Conservation (phyloP, 2,888 invertebrate species). For the Philereme vetulata region DNA sequence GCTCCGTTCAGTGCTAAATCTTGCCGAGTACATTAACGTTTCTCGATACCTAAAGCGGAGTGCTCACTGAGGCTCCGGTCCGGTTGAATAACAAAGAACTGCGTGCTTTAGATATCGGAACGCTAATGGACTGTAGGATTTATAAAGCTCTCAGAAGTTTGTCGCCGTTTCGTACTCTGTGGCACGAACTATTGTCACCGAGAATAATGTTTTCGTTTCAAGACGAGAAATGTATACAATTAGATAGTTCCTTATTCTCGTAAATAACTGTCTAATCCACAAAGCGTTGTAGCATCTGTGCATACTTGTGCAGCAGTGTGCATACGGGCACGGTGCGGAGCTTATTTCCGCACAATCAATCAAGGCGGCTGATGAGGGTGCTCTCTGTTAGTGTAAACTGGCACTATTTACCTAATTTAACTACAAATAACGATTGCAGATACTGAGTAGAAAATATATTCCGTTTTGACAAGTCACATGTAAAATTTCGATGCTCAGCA, state of each 20-base stretch:
- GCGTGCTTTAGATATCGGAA: conserved; percentile 73
- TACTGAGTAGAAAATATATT: conserved; percentile 47
- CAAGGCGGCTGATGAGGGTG: conserved; percentile 70
- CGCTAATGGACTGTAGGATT: conserved; percentile 74
- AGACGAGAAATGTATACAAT: conserved; percentile 17
- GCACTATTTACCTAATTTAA: conserved; percentile 58
- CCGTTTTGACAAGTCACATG: conserved; percentile 54
- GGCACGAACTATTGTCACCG: conserved; percentile 18
- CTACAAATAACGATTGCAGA: conserved; percentile 57
- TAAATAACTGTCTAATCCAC: conserved; percentile 39
- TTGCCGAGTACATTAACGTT: conserved; percentile 76
- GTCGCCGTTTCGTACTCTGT: conserved; percentile 44
- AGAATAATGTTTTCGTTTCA: conserved; percentile 11
- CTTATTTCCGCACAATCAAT: conserved; percentile 77
- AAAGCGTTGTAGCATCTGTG: conserved; percentile 31
- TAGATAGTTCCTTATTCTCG: conserved; percentile 32
- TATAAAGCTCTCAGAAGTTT: conserved; percentile 62
- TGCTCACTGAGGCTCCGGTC: conserved; percentile 62
- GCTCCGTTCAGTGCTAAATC: conserved; percentile 67
- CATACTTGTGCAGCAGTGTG: conserved; percentile 45
- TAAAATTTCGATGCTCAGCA: conserved; percentile 58
- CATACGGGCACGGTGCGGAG: conserved; percentile 53
- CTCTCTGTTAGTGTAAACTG: conserved; percentile 59
- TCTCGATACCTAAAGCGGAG: conserved; percentile 78
- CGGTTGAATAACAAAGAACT: conserved; percentile 79